A percentile compares a stretch with the other conserved stretches of the same genome.
Evolutionary conservation across 2,888 invertebrate species (phyloP).

Genomic region (Nemurella pictetii): DNA sequence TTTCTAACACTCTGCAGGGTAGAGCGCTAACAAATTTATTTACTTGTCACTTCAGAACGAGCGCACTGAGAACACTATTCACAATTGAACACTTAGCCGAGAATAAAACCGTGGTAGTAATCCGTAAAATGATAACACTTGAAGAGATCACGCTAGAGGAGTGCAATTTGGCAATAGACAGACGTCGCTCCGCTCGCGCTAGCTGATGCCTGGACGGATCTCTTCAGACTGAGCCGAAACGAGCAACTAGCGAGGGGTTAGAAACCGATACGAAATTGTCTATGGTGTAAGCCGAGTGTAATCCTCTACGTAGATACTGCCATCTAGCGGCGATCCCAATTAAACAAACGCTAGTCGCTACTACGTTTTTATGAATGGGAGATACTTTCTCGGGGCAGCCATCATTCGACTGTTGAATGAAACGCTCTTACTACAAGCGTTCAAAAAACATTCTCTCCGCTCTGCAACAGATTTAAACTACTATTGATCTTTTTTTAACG

Average conservation of each 20-base stretch:
- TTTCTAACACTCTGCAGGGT: not conserved
- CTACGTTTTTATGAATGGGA: constrained; percentile 44
- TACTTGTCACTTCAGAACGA: not conserved
- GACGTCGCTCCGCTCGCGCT: not conserved
- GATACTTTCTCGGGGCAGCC: constrained; percentile 39
- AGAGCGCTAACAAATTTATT: not conserved
- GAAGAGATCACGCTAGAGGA: not conserved
- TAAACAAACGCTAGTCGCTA: constrained; percentile 35
- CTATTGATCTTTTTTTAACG: not conserved
- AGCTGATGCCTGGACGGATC: not conserved
- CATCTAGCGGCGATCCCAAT: constrained; percentile 41
- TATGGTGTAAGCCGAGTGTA: constrained; percentile 13
- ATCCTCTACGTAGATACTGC: constrained; percentile 37
- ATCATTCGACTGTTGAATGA: constrained; percentile 41
- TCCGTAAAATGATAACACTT: not conserved
- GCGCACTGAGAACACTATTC: not conserved
- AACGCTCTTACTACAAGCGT: constrained; percentile 36
- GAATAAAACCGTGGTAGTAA: not conserved
- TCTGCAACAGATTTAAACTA: not conserved
- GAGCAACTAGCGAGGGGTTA: not conserved
- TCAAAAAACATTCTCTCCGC: constrained; percentile 37
- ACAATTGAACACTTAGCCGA: not conserved
- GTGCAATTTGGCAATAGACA: not conserved
- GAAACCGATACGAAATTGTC: not conserved
- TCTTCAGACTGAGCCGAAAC: not conserved